A percentile compares a stretch with the other conserved stretches of the same genome.
Evolutionary conservation across 2,113 vertebrate genomes (phyloP).

Genomic region (Atractosteus spatula): DNA sequence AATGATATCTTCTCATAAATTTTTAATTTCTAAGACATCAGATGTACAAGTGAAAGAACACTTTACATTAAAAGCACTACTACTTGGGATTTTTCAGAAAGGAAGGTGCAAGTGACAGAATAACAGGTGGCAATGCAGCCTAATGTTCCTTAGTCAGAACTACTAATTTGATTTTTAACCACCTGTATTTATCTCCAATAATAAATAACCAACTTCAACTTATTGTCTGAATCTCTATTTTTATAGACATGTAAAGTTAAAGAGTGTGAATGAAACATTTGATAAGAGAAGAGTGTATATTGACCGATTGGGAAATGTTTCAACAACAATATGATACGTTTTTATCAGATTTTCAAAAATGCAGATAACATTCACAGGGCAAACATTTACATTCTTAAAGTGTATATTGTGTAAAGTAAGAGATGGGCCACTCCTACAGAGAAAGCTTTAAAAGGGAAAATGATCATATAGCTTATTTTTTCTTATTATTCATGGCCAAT

Average conservation of each 20-base stretch:
- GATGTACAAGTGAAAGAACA: not conserved
- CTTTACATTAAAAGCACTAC: conserved; percentile 11
- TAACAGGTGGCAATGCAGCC: not conserved
- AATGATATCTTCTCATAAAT: not conserved
- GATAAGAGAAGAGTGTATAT: not conserved
- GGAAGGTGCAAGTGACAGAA: not conserved
- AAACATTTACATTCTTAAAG: no score
- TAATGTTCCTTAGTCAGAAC: not conserved
- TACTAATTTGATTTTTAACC: not conserved
- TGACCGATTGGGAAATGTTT: no score
- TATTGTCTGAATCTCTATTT: not conserved
- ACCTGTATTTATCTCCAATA: not conserved
- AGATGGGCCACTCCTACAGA: no score
- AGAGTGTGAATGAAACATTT: conserved; percentile 8
- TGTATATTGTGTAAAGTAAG: not conserved
- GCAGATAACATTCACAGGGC: no score
- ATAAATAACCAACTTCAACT: conserved; percentile 1
- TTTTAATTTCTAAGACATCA: conserved; percentile 13
- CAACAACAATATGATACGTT: no score
- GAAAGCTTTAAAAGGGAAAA: not conserved
- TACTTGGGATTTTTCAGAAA: not conserved
- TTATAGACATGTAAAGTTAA: not conserved
- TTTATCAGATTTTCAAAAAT: no score
- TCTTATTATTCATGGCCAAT: not conserved
- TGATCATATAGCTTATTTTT: not conserved